phyloP scores from a whole-genome alignment of 2,113 vertebrate genomes.

The Lonchura striata region DNA sequence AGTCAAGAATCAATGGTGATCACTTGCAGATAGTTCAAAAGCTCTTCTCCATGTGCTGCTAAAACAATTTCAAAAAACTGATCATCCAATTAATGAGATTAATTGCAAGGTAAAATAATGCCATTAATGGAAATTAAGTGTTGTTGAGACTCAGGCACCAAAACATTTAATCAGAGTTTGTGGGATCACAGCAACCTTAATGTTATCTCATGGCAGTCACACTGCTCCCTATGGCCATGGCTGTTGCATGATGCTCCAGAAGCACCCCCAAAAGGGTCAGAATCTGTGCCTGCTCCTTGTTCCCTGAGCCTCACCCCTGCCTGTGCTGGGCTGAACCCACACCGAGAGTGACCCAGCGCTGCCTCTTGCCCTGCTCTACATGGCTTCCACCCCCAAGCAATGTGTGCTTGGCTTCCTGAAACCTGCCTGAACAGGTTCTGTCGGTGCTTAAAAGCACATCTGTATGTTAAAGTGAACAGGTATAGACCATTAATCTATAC shows the following conservation, averaged over 20 bases:
- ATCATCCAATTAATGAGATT: not conserved
- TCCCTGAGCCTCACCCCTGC: not conserved
- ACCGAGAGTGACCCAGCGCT: accelerated
- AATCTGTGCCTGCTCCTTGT: accelerated
- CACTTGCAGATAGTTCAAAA: not conserved
- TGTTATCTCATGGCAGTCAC: accelerated
- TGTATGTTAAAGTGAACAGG: not conserved
- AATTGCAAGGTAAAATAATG: not conserved
- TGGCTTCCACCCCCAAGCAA: not conserved
- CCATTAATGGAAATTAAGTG: not conserved
- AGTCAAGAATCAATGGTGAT: not conserved
- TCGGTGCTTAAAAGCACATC: not conserved
- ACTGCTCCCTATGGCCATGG: not conserved
- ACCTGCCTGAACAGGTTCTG: not conserved
- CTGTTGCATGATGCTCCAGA: not conserved
- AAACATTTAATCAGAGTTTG: not conserved
- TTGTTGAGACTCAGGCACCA: not conserved
- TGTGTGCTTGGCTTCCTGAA: accelerated
- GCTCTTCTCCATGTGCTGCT: not conserved
- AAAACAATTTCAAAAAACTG: not conserved
- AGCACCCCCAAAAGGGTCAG: not conserved
- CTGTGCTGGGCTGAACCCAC: accelerated
- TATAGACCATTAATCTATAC: not conserved
- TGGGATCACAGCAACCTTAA: not conserved
- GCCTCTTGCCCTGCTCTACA: not conserved